Conservation (phyloP, 2,797 vertebrate species). For the Apogon hyalosoma region DNA sequence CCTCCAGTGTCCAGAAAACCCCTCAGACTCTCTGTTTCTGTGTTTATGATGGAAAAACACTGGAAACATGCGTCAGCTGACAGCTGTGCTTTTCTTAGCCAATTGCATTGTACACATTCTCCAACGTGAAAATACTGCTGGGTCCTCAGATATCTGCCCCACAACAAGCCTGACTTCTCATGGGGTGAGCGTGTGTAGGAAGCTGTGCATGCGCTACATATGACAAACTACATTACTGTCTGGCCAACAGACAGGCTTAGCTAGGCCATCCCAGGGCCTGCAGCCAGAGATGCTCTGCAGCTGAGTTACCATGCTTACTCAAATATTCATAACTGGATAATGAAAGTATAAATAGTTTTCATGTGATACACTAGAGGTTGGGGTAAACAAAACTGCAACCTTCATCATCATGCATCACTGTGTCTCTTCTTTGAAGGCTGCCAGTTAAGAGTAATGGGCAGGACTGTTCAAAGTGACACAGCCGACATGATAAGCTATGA, state of each 20-base stretch:
- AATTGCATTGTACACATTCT: conserved; percentile 71
- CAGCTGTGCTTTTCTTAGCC: conserved; percentile 81
- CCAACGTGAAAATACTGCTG: conserved; percentile 63
- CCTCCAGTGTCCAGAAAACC: conserved; percentile 27
- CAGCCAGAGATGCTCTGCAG: conserved; percentile 76
- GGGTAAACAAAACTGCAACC: conserved; percentile 69
- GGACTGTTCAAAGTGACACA: conserved; percentile 36
- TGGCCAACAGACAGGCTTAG: conserved; percentile 78
- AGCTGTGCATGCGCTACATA: conserved; percentile 83
- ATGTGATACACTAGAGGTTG: conserved; percentile 67
- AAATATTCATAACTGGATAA: conserved; percentile 82
- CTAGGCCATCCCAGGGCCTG: conserved; percentile 79
- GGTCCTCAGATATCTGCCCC: conserved; percentile 83
- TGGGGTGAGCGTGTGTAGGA: conserved; percentile 78
- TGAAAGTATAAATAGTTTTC: conserved; percentile 80
- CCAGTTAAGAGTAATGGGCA: conserved; percentile 52
- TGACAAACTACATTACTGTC: conserved; percentile 85
- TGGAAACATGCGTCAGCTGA: conserved; percentile 80
- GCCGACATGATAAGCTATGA: conserved; percentile 30
- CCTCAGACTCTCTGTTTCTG: conserved; percentile 36
- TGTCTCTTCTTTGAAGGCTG: conserved; percentile 50
- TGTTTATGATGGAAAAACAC: conserved; percentile 72
- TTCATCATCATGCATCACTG: conserved; percentile 54
- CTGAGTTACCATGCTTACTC: conserved; percentile 83
- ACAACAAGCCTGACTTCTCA: conserved; percentile 83